A percentile compares a stretch with the other conserved stretches of the same genome.
phyloP scores from a whole-genome alignment of 2,888 invertebrate species.

The Eupeodes luniger region DNA sequence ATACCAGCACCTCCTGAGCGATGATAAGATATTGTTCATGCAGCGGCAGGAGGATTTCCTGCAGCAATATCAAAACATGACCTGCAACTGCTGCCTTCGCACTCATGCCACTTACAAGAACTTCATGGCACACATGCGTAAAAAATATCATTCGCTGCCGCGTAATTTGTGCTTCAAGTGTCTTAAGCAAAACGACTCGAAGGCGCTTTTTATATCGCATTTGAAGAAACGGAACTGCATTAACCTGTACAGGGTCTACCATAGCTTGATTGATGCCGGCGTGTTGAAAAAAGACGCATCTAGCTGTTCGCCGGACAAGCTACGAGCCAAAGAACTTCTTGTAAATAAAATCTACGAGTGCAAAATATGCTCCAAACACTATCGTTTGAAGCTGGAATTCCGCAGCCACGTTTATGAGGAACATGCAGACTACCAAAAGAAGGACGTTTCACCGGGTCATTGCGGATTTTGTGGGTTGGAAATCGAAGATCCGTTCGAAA shows the following conservation, averaged over 20 bases:
- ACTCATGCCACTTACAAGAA: conserved; percentile 83
- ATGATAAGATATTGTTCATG: conserved; percentile 83
- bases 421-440: conserved; percentile 83
- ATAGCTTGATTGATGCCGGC: conserved; percentile 79
- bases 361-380: conserved; percentile 83
- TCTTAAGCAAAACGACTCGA: conserved; percentile 83
- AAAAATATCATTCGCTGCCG: conserved; percentile 83
- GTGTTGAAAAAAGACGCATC: conserved; percentile 74
- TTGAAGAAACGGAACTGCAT: conserved; percentile 84
- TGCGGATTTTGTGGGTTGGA: conserved; percentile 83
- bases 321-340: conserved; percentile 83
- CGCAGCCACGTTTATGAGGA: conserved; percentile 84
- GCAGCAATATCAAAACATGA: conserved; percentile 84
- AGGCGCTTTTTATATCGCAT: conserved; percentile 84
- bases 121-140: conserved; percentile 84
- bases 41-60: conserved; percentile 83
- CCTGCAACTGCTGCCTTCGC: conserved; percentile 83
- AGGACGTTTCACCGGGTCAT: conserved; percentile 82
- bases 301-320: conserved; percentile 79
- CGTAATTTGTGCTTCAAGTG: conserved; percentile 84
- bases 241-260: conserved; percentile 83
- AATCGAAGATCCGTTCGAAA: conserved; percentile 83
- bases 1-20: conserved; percentile 82
- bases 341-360: conserved; percentile 84
- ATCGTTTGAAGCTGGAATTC: conserved; percentile 83